A percentile compares a stretch with the other conserved stretches of the same genome.
phyloP scores from a whole-genome alignment of 2,797 vertebrate species.

The Epinephelus coioides region DNA sequence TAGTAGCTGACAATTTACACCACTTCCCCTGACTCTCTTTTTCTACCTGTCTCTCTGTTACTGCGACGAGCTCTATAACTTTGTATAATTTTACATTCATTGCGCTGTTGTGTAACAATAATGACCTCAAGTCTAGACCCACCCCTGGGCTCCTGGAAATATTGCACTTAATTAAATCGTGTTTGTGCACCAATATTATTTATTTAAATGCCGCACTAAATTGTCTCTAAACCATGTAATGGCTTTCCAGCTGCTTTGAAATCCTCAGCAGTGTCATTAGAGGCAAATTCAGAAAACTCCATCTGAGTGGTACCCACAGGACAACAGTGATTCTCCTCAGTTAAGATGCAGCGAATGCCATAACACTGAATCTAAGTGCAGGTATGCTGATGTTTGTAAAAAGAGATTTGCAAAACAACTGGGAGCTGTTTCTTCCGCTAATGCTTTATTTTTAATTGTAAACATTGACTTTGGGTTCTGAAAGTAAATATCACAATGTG shows the following conservation, averaged over 20 bases:
- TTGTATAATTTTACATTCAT: slow-evolving; percentile 31
- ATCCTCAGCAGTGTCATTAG: slow-evolving; percentile 41
- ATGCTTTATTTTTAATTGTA: slow-evolving; percentile 16
- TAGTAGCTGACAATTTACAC: neutral
- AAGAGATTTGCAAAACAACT: neutral
- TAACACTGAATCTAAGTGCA: neutral
- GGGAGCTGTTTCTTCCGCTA: neutral
- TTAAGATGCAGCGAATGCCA: slow-evolving; percentile 17
- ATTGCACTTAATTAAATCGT: slow-evolving; percentile 61
- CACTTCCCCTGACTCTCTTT: slow-evolving; percentile 2
- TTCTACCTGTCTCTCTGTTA: slow-evolving; percentile 4
- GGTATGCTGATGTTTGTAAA: neutral
- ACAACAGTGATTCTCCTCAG: slow-evolving; percentile 23
- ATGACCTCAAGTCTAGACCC: slow-evolving; percentile 21
- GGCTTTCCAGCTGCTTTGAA: slow-evolving; percentile 44
- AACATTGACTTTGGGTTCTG: slow-evolving; percentile 15
- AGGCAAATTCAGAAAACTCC: slow-evolving; percentile 28
- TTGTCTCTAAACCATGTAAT: slow-evolving; percentile 63
- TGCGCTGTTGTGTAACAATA: slow-evolving; percentile 38
- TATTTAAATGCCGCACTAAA: slow-evolving; percentile 63
- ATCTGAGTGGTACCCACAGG: slow-evolving; percentile 27
- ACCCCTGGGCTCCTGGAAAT: slow-evolving; percentile 43
- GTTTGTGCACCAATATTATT: slow-evolving; percentile 52
- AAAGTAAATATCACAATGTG: neutral
- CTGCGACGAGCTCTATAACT: slow-evolving; percentile 24